Evolutionary conservation across 2,888 invertebrate species (phyloP), one percentile per base, ranked within the genome.

Genomic region (Hydrotaea diabolus): DNA sequence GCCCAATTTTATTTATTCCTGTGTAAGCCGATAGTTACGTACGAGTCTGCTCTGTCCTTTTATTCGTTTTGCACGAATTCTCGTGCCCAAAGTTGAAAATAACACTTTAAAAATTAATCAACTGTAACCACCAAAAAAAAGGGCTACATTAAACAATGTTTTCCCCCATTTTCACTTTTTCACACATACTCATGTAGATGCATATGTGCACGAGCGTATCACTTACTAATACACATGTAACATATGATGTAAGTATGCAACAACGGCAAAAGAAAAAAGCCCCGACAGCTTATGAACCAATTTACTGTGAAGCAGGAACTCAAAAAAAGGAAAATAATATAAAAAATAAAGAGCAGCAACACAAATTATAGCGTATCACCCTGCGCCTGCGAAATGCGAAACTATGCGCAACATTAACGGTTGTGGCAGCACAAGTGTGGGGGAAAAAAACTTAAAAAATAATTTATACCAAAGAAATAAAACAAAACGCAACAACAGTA

Each of bases 261-360:
- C 23, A 74, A 69, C 46, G 59, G 21, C 15, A 36, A n/a, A 17
- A 76, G 15, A 53, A 64, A 73, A 73, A 15, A 57, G 19, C 49
- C 46, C 66, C 26, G 2, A 26, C 74, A 74, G 74, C 73, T 80
- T 49, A 57, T 69, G 8, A 69, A 80, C 19, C 46, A 80, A 74
- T 80, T 74, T 74, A 74, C 43, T 74, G 74, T 69, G 26, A 83
- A 77, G 64, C 23, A 15, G 3, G 53, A 66, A 76, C 23, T n/a
- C n/a, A n/a, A n/a, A n/a, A n/a, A n/a, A n/a, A n/a, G n/a, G n/a
- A n/a, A n/a, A n/a, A n/a, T n/a, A n/a, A n/a, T n/a, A n/a, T n/a
- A n/a, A n/a, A n/a, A n/a, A 15, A 7, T 55, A 64, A 75, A 71
- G n/a, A 71, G 62, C 72, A 59, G 72, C 62, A 57, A 17, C 15